phyloP scores from a whole-genome alignment of 2,113 vertebrate genomes.

The Xiphorhynchus elegans region DNA sequence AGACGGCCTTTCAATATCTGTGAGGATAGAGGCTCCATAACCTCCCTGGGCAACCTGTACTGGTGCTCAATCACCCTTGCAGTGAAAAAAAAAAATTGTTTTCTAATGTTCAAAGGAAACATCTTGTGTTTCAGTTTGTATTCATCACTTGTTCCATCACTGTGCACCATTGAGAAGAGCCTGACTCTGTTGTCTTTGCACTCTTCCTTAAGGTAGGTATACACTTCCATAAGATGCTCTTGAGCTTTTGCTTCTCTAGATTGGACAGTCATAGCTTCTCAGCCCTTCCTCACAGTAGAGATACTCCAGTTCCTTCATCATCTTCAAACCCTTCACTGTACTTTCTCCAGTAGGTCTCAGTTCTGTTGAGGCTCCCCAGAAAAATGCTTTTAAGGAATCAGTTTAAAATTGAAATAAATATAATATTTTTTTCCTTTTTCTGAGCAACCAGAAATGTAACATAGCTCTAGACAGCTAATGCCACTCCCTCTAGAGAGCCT shows the following conservation, averaged over 20 bases:
- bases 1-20: neutral
- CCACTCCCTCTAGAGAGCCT: neutral
- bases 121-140: neutral
- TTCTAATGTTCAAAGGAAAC: neutral
- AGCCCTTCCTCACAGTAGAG: neutral
- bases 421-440: neutral
- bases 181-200: neutral
- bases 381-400: neutral
- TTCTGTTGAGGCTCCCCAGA: neutral
- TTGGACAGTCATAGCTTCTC: neutral
- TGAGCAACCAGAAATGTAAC: neutral
- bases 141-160: neutral
- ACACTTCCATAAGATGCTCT: neutral
- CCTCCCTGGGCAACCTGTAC: neutral
- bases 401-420: neutral
- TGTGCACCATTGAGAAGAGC: neutral
- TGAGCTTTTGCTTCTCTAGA: neutral
- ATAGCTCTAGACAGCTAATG: neutral
- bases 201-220: neutral
- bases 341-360: neutral
- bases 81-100: neutral
- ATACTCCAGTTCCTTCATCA: neutral
- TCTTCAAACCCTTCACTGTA: neutral
- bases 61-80: rapidly evolving
- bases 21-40: neutral